These are phyloP conservation scores for Pinna nobilis DNA, from an alignment of 1,140 invertebrate species.

Conservation along the genomic window DNA sequence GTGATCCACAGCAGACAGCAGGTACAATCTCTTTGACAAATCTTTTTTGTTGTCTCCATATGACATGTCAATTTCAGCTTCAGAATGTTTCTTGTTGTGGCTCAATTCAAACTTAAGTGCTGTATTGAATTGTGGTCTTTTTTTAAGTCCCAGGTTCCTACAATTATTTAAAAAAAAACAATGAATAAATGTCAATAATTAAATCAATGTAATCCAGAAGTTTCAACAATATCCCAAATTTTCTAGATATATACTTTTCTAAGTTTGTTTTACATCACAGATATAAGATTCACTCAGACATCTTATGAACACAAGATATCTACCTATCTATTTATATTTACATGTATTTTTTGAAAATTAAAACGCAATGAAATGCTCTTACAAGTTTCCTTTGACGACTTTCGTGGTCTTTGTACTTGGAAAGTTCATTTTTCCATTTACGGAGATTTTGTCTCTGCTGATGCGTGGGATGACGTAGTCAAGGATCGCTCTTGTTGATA, in stretches of 20 bases:
- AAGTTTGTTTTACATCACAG: not conserved
- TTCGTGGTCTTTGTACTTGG: not conserved
- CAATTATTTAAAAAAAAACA: not conserved
- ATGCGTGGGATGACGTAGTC: slow-evolving; percentile 10
- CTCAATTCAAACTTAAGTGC: not conserved
- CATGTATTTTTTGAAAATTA: not conserved
- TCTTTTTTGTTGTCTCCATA: slow-evolving; percentile 25
- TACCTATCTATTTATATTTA: not conserved
- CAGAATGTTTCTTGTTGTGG: slow-evolving; percentile 1
- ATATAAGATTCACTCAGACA: not conserved
- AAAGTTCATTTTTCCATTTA: slow-evolving; percentile 12
- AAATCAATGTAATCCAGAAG: not conserved
- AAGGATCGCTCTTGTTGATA: not conserved
- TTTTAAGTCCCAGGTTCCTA: slow-evolving; percentile 9
- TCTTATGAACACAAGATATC: not conserved
- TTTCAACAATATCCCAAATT: not conserved
- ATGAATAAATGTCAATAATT: not conserved
- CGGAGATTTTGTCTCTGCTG: not conserved
- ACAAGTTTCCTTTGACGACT: not conserved
- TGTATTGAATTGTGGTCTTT: not conserved
- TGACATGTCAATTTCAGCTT: not conserved
- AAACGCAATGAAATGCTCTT: not conserved
- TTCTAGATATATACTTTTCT: no score
- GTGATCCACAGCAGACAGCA: not conserved
- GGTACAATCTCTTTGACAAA: slow-evolving; percentile 3